Percentiles rank a stretch among this genome's conserved stretches.
Evolutionary conservation across 2,113 vertebrate species (phyloP).

Genomic region (Calcarius ornatus): DNA sequence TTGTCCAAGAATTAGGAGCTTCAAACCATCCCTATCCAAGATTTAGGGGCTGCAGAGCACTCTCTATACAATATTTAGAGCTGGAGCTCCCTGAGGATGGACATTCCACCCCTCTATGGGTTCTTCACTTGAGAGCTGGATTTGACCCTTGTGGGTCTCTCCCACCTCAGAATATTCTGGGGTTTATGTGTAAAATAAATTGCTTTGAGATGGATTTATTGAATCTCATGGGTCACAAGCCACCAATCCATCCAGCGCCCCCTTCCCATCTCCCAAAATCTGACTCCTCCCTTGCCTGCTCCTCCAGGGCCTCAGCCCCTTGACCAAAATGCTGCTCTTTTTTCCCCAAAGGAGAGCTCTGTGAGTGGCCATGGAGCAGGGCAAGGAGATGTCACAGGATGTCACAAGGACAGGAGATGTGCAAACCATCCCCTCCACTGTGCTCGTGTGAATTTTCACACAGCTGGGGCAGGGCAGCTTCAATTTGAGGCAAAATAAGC

Average conservation of each 20-base stretch:
- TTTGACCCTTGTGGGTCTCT: not conserved
- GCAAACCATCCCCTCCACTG: rapidly evolving
- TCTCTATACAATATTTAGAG: too few species aligned
- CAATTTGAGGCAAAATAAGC: not conserved
- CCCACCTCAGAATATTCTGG: rapidly evolving
- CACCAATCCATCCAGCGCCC: not conserved
- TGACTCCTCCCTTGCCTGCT: not conserved
- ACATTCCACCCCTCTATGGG: not conserved
- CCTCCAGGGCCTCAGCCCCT: not conserved
- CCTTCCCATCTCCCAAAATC: not conserved
- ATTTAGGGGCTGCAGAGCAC: not conserved
- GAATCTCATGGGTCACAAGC: not conserved
- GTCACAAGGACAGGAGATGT: not conserved
- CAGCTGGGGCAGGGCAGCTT: not conserved
- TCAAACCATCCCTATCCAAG: not conserved
- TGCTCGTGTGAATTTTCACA: not conserved
- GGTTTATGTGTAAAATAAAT: not conserved
- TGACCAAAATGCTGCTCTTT: not conserved
- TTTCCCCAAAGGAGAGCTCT: not conserved
- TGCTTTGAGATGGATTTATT: not conserved
- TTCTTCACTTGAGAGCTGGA: not conserved
- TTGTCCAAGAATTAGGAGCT: not conserved
- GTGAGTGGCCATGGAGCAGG: not conserved
- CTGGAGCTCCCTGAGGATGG: not conserved
- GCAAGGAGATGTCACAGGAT: rapidly evolving